Evolutionary conservation across 92 coral and sea anemone genomes (phyloP).

Genomic region (Umimayanthus chanpuru): DNA sequence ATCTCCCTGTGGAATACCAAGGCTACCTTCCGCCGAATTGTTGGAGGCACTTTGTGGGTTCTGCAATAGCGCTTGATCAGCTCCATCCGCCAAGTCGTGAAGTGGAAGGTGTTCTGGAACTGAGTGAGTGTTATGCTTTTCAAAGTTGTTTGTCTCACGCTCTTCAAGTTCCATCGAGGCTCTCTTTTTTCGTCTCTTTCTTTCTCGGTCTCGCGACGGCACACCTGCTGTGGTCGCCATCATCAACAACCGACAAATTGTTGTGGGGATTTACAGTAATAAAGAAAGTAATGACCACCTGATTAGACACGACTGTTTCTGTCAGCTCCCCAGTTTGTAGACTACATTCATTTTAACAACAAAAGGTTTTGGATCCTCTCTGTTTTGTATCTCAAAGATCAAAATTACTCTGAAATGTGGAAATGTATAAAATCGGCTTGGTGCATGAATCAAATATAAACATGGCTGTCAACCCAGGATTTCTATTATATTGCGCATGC

Average conservation of each 20-base stretch:
- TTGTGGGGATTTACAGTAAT: background rate
- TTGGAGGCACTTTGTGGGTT: constrained; percentile 66
- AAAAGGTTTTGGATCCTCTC: background rate
- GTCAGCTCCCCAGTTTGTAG: background rate
- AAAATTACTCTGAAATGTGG: background rate
- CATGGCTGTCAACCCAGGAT: constrained; percentile 1
- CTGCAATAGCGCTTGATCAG: constrained; percentile 46
- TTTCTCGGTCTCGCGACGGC: constrained; percentile 57
- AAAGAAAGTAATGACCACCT: too few relatives aligned
- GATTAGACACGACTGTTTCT: background rate
- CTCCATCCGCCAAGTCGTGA: constrained; percentile 81
- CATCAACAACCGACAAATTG: background rate
- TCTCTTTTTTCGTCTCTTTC: constrained; percentile 85
- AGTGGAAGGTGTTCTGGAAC: constrained; percentile 75
- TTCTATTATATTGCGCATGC: constrained; percentile 10
- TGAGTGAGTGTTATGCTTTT: constrained; percentile 62
- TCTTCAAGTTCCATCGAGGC: constrained; percentile 91
- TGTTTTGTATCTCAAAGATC: background rate
- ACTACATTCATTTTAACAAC: background rate
- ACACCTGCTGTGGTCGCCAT: constrained; percentile 27
- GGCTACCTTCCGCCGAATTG: constrained; percentile 83
- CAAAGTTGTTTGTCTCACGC: constrained; percentile 66
- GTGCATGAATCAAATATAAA: background rate
- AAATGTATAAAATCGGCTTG: too few relatives aligned
- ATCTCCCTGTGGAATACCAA: constrained; percentile 64